Conservation (phyloP, 2,797 vertebrate species). For the Leuciscus waleckii region DNA sequence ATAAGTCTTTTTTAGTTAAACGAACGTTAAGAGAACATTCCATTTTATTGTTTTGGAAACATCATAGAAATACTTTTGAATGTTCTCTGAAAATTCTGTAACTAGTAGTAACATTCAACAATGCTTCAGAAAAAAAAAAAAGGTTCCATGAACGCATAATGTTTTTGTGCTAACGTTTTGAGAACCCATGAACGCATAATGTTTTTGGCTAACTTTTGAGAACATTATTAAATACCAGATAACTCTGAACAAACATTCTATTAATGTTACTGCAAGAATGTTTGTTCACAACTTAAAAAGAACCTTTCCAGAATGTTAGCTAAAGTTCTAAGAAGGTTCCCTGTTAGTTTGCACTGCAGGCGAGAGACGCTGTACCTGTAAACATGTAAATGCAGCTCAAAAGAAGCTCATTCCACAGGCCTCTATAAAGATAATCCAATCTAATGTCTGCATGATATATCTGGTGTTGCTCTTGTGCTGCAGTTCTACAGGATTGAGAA, state of each 20-base stretch:
- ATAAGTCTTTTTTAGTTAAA: too few relatives aligned
- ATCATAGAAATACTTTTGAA: too few relatives aligned
- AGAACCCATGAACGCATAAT: too few relatives aligned
- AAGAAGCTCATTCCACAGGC: slow-evolving; percentile 10
- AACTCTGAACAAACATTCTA: not conserved
- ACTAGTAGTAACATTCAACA: too few relatives aligned
- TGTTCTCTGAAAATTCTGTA: too few relatives aligned
- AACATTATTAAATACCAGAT: too few relatives aligned
- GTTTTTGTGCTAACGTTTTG: too few relatives aligned
- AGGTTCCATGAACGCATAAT: too few relatives aligned
- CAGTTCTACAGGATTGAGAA: not conserved
- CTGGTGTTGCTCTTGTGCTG: not conserved
- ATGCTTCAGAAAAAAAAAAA: too few relatives aligned
- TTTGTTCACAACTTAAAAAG: not conserved
- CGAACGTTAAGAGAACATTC: too few relatives aligned
- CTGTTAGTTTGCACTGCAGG: not conserved
- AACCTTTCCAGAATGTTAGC: not conserved
- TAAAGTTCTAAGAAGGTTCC: not conserved
- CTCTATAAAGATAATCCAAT: slow-evolving; percentile 17
- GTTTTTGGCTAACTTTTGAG: too few relatives aligned
- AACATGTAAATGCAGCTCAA: slow-evolving; percentile 21
- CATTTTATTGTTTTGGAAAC: too few relatives aligned
- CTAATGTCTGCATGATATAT: slow-evolving; percentile 21
- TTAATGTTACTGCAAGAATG: not conserved
- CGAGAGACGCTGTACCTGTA: not conserved